Evolutionary conservation across 2,888 invertebrate genomes (phyloP).

Genomic region (Lottia gigantea): DNA sequence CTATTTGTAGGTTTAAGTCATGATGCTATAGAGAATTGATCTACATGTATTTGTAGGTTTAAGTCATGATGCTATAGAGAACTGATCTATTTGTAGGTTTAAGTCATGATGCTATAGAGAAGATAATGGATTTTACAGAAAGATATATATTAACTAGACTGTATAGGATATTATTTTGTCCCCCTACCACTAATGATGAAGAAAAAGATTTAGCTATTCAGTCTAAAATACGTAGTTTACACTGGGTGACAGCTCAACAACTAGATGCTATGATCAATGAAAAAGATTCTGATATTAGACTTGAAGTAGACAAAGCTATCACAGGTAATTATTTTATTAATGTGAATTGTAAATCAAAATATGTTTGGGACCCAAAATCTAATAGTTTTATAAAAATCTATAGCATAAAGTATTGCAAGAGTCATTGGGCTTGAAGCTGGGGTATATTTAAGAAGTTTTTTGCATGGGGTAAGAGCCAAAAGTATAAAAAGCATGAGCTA

Average conservation of each 20-base stretch:
- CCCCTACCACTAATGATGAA: slow-evolving; percentile 88
- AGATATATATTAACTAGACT: slow-evolving; percentile 91
- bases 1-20: slow-evolving; percentile 73
- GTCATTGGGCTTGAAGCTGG: no score
- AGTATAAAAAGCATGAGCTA: no score
- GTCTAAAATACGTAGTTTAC: slow-evolving; percentile 87
- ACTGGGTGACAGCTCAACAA: slow-evolving; percentile 96
- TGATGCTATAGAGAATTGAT: slow-evolving; percentile 84
- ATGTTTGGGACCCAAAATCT: no score
- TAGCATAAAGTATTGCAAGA: no score
- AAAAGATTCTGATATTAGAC: slow-evolving; percentile 83
- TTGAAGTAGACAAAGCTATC: slow-evolving; percentile 91
- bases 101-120: slow-evolving; percentile 80
- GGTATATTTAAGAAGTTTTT: no score
- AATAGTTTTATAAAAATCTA: no score
- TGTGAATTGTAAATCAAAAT: not conserved
- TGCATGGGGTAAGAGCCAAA: no score
- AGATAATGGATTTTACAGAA: slow-evolving; percentile 89
- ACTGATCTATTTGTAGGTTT: slow-evolving; percentile 69
- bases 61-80: slow-evolving; percentile 77
- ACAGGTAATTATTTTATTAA: slow-evolving; percentile 77
- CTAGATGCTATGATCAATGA: slow-evolving; percentile 93
- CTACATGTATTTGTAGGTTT: slow-evolving; percentile 73
- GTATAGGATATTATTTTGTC: slow-evolving; percentile 89
- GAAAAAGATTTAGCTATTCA: slow-evolving; percentile 89